Evolutionary conservation across 2,797 vertebrate species (phyloP).

Genomic region (Epinephelus awoara): DNA sequence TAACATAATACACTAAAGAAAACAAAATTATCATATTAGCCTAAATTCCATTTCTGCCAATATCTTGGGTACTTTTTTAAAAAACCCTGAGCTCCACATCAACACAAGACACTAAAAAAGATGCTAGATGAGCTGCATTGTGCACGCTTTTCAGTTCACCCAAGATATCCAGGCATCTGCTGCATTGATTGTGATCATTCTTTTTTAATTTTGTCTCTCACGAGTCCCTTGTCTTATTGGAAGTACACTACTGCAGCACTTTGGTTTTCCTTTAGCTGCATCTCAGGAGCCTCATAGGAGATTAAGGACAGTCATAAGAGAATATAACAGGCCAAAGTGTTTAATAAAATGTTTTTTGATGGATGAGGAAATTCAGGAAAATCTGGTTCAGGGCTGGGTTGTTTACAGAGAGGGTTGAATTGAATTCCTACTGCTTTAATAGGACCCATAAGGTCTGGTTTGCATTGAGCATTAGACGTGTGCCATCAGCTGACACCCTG

Average conservation of each 20-base stretch:
- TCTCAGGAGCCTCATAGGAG: neutral
- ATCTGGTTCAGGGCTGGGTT: neutral
- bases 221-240: too few relatives aligned
- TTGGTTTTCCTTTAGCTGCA: neutral
- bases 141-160: too few relatives aligned
- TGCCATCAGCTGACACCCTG: conserved; percentile 32
- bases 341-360: too few relatives aligned
- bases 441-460: conserved; percentile 1
- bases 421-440: conserved; percentile 1
- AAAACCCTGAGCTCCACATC: too few relatives aligned
- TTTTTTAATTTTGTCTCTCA: neutral
- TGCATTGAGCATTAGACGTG: conserved; percentile 10
- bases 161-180: neutral
- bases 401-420: conserved; percentile 5
- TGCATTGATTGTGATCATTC: neutral
- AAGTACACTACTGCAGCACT: neutral
- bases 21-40: too few relatives aligned
- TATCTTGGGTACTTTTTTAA: too few relatives aligned
- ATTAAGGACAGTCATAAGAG: too few relatives aligned
- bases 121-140: neutral
- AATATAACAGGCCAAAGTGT: too few relatives aligned
- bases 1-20: too few relatives aligned
- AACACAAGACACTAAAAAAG: neutral
- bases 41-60: too few relatives aligned
- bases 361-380: too few relatives aligned